Evolutionary conservation across 2,113 vertebrate species (phyloP), one percentile per base, ranked within the genome.

Genomic region (Rutilus rutilus): DNA sequence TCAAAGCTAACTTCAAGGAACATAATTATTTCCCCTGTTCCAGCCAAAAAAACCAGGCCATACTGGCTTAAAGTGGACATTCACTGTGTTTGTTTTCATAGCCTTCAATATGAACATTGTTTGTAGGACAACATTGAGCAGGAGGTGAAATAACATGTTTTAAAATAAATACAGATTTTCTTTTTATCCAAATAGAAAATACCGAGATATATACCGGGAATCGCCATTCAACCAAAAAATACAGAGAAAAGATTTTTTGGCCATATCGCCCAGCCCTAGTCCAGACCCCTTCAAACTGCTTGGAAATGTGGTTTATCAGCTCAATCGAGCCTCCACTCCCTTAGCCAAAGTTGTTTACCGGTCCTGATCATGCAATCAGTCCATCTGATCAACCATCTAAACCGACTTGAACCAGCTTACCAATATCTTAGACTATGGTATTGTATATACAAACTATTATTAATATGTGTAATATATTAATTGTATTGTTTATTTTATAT

Each of bases 1-100:
- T 79, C 77, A 79, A 78, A 78, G 76, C 76, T n/a, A 36, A 36
- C 19, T 21, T 77, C 50, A 78, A 78, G 54, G 76, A 57, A 78
- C 50, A n/a, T 59, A 59, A 78, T 78, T 42, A 76, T 62, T 27
- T 50, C 69, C 19, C 2, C 23, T 39, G 25, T 62, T 73, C 47
- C 57, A 76, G 54, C 39, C 83, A 78, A 21, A 78, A n/a, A 71
- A 73, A 73, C 10, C 69, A 73, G 69, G 69, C 42, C 69, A 73
- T 73, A 42, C 30, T 21, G 54, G 52, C 21, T 59, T 6, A 59
- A 7, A 15, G 76, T 71, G 21, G 21, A 9, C 8, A 42, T 42
- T 42, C 42, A 42, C 42, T 42, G 42, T 42, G 2, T 42, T 42
- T 42, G 42, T 42, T 42, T 42, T 42, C 42, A 42, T 10, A 42